Base-by-base conservation (phyloP, 2,888 invertebrate species). In the Conistra vaccinii region DNA sequence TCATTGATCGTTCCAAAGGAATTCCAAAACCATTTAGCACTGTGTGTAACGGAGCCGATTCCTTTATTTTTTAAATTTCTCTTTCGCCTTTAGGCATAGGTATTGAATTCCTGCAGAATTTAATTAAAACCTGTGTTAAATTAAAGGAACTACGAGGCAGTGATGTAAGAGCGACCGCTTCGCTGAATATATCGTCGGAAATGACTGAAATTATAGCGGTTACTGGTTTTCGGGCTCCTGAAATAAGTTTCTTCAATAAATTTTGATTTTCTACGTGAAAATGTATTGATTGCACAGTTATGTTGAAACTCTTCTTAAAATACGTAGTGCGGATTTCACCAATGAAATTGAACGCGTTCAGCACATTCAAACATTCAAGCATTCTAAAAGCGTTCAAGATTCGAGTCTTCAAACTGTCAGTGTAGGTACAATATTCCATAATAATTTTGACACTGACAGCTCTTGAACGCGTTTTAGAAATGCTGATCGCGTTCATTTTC, bases 61-160 rank as follows among this genome's bases (percentile, higher is more conserved):
- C 51, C 35, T 74, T 69, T 45, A 26, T 73, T 83, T 81, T 83
- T 78, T 39, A 51, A 51, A 75, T 78, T 73, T 68, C 57, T 69
- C 39, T 29, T 73, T 67, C 29, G 51, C 75, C 45, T 80, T 39
- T 73, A 71, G 78, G 66, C 78, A 71, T 72, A 72, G 51, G 55
- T 73, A 70, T 82, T 81, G 73, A 81, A 76, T 69, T 72, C 17
- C 14, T 60, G 58, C 73, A 69, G 70, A 77, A 71, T 84, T 83
- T 83, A 83, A 85, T 85, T 85, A 85, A 84, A 84, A 83, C 69
- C 69, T 73, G 68, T 72, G 60, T 77, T 71, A 80, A 80, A 82
- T 80, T 76, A 76, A 78, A 80, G 72, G 73, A 78, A 84, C 83
- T 84, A 73, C 62, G 75, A 73, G 61, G 45, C 70, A 62, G 73